phyloP scores from a whole-genome alignment of 2,113 vertebrate species.

The Nibea albiflora region DNA sequence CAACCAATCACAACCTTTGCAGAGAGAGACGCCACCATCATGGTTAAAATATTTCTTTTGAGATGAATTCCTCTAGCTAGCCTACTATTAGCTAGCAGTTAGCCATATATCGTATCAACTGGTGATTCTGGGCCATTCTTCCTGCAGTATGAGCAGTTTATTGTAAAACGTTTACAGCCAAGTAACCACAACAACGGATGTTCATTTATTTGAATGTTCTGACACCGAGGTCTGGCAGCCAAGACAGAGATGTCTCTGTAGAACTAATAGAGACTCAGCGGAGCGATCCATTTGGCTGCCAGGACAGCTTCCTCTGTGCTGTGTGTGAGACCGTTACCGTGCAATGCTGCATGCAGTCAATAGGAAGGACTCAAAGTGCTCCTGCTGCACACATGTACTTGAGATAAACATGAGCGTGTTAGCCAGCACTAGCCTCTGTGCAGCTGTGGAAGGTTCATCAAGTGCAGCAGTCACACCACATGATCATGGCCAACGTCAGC shows the following conservation, averaged over 20 bases:
- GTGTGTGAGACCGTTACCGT: conserved; percentile 11
- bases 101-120: too few species aligned
- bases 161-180: too few species aligned
- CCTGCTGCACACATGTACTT: not conserved
- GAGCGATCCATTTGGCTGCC: not conserved
- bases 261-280: not conserved
- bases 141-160: too few species aligned
- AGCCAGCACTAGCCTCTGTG: not conserved
- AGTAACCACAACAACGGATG: too few species aligned
- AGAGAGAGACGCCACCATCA: not conserved
- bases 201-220: too few species aligned
- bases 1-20: too few species aligned
- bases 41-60: not conserved
- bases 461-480: conserved; percentile 17
- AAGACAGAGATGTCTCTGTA: not conserved
- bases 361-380: conserved; percentile 10
- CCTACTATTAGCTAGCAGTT: too few species aligned
- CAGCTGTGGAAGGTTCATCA: not conserved
- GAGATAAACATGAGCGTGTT: not conserved
- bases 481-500: not conserved
- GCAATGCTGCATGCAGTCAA: not conserved
- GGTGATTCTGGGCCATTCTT: too few species aligned
- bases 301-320: conserved; percentile 4
- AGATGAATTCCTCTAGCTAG: too few species aligned
- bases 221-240: too few species aligned